A percentile compares a stretch with the other conserved stretches of the same genome.
Evolutionary conservation across 2,797 vertebrate species (phyloP).

Genomic region (Bradypodion pumilum): DNA sequence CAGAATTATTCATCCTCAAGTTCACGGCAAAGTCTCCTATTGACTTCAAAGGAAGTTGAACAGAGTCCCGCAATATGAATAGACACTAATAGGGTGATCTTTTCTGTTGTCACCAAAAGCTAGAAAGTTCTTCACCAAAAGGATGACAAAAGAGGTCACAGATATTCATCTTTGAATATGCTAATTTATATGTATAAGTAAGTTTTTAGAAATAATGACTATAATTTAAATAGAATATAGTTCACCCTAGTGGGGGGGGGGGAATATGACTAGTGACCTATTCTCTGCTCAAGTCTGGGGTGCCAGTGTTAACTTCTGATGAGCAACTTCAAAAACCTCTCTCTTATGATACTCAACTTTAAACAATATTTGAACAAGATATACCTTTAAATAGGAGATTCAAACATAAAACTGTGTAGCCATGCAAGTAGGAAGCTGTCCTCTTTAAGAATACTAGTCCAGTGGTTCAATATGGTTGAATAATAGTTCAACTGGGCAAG

Average conservation of each 20-base stretch:
- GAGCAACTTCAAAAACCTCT: background rate
- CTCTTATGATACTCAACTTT: background rate
- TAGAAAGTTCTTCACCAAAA: background rate
- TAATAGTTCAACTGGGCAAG: too few species aligned
- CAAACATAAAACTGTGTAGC: too few species aligned
- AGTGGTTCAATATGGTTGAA: too few species aligned
- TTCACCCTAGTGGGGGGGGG: background rate
- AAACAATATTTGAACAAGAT: background rate
- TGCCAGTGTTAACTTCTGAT: background rate
- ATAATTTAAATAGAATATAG: background rate
- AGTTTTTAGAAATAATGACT: background rate
- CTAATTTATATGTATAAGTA: background rate
- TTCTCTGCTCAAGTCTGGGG: background rate
- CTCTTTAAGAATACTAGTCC: background rate
- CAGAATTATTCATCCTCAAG: slow-evolving; percentile 20
- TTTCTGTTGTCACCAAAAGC: background rate
- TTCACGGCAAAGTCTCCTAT: slow-evolving; percentile 2
- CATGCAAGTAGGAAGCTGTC: too few species aligned
- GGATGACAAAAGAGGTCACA: background rate
- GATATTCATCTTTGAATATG: background rate
- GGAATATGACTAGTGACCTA: background rate
- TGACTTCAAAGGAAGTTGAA: slow-evolving; percentile 8
- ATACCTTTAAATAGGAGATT: background rate
- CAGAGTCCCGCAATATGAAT: background rate
- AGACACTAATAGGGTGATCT: background rate